A percentile compares a stretch with the other conserved stretches of the same genome.
phyloP scores from a whole-genome alignment of 2,888 invertebrate genomes.

The Anagyrus pseudococci region DNA sequence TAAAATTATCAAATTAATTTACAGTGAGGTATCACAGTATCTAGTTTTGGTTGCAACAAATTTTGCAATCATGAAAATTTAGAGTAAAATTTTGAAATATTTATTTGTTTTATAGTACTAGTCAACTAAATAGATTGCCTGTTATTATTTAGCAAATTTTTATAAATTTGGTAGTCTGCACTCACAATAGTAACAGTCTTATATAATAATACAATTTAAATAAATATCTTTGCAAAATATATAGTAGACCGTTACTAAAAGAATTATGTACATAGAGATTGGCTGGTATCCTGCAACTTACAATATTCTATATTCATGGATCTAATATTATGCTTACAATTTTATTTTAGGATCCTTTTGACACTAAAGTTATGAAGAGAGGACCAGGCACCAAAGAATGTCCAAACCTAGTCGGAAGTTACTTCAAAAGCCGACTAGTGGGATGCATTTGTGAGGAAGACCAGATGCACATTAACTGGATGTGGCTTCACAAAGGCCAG shows the following conservation, averaged over 20 bases:
- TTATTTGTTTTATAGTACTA: not conserved
- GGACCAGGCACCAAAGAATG: slow-evolving; percentile 81
- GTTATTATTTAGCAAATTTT: not conserved
- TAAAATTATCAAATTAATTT: no score
- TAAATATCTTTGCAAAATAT: not conserved
- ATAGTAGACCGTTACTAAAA: not conserved
- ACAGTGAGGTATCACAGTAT: no score
- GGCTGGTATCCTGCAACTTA: not conserved
- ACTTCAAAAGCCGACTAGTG: slow-evolving; percentile 86
- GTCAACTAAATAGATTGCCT: no score
- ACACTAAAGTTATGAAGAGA: slow-evolving; percentile 83
- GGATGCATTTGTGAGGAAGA: slow-evolving; percentile 98
- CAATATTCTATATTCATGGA: not conserved
- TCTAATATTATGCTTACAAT: not conserved
- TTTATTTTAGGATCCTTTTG: slow-evolving; percentile 73
- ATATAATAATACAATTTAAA: not conserved
- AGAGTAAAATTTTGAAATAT: not conserved
- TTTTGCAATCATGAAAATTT: not conserved
- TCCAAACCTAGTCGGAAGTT: slow-evolving; percentile 91
- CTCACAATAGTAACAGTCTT: not conserved
- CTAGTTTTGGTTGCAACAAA: not conserved
- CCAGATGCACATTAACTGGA: slow-evolving; percentile 87
- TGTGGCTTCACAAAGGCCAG: slow-evolving; percentile 91
- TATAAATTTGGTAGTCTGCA: not conserved
- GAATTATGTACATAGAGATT: not conserved